Base-by-base conservation (phyloP, 1,140 invertebrate species). In the Elymnias hypermnestra region DNA sequence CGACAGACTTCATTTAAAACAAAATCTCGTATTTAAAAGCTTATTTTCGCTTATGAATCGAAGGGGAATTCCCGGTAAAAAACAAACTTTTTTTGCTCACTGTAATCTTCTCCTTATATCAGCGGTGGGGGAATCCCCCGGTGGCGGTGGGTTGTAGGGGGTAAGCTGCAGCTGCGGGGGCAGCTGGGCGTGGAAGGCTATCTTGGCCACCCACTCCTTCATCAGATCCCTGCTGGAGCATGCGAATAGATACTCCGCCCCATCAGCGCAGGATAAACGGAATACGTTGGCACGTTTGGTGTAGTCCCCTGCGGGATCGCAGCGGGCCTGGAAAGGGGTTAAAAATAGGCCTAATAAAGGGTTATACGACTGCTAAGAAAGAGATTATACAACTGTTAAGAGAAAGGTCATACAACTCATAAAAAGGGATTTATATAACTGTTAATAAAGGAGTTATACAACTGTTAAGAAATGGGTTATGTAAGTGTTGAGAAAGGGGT, bases 201-300 rank as follows among this genome's bases (percentile, higher is more conserved):
- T 93, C 86, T 98, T 98, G 60, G 94, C 93, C 1, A 98, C 91
- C 98, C 98, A 99, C 39, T 98, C 95, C 55, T 92, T 89, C 91
- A 98, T 93, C 48, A 94, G 91, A 1, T 91, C 89, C 25, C 91
- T 89, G 39, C 87, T 91, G 0, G 90, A 83, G 33, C 94, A 93
- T 35, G 94, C 88, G 71, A 99, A 97, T 17, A 99, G 87, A 84
- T 95, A 99, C 83, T 98, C 97, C 0, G 96, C 94, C 3, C 95
- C 95, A 82, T 99, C 98, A 1, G 91, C 91, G 48, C 95, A 91
- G 49, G 90, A 90, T n/a, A 98, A 72, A 12, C 95, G 90, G 87
- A 99, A 97, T 6, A 98, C 96, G 70, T 98, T 90, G 75, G 97
- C 97, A 71, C 95, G 93, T 78, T 99, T 99, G 0, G 94, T 97